Percentiles rank a stretch among this genome's conserved stretches.
These are phyloP conservation scores for Nudaria mundana DNA, from an alignment of 2,888 invertebrate species.

Conservation along the genomic window DNA sequence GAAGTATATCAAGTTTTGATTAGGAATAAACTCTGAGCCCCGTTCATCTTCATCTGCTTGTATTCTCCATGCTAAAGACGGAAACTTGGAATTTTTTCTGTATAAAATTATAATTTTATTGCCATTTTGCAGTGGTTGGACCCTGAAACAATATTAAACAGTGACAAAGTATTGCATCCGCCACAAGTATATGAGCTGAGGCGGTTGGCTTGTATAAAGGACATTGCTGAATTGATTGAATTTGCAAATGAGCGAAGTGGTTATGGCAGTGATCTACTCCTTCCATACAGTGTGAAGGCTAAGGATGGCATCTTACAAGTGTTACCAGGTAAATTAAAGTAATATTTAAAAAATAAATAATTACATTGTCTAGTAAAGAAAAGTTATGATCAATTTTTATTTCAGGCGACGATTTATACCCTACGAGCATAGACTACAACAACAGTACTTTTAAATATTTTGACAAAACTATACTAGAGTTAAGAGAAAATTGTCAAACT, in stretches of 20 bases:
- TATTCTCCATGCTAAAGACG: no score
- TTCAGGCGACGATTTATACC: conserved; percentile 78
- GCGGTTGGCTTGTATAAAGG: conserved; percentile 79
- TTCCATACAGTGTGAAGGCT: conserved; percentile 78
- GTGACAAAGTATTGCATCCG: conserved; percentile 81
- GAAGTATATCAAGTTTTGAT: no score
- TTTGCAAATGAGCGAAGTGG: conserved; percentile 81
- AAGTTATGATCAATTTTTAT: conserved; percentile 15
- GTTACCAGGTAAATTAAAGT: conserved; percentile 78
- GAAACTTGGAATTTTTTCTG: no score
- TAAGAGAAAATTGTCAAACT: conserved; percentile 44
- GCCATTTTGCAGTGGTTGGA: conserved; percentile 82
- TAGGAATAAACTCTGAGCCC: no score
- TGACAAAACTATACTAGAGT: conserved; percentile 58
- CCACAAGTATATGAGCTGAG: conserved; percentile 90
- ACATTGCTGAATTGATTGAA: conserved; percentile 78
- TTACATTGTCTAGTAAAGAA: not conserved
- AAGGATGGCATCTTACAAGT: conserved; percentile 81
- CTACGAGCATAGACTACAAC: conserved; percentile 59
- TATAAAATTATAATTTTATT: no score
- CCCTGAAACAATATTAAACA: conserved; percentile 76
- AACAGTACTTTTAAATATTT: conserved; percentile 35
- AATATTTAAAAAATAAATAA: not conserved
- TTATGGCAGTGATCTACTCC: conserved; percentile 74
- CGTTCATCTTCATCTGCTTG: no score